Conservation (phyloP, 30 jellyfish, hydroid and myxozoan genomes). For the Turritopsis dohrnii region DNA sequence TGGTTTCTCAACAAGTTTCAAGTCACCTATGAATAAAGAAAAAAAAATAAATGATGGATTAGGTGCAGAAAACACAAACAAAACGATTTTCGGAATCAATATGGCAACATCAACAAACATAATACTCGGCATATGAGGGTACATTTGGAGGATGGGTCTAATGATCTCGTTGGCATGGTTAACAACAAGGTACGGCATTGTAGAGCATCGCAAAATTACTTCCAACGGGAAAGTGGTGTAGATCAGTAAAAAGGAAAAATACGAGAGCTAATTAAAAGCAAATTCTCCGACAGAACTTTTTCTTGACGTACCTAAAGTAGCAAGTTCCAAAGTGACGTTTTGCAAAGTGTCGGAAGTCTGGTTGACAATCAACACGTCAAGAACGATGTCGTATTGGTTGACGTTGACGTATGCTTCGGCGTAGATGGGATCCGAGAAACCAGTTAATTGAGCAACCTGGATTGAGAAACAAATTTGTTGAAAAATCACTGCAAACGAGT, state of each 20-base stretch:
- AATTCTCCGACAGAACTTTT: too few species aligned
- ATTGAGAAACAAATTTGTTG: background rate
- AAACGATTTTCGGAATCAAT: too few species aligned
- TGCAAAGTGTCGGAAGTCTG: slow-evolving; percentile 91
- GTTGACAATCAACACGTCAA: slow-evolving; percentile 84
- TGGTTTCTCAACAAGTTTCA: slow-evolving; percentile 87
- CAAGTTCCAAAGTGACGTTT: slow-evolving; percentile 79
- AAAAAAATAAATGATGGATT: background rate
- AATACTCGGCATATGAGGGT: too few species aligned
- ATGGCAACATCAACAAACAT: background rate
- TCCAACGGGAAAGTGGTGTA: too few species aligned
- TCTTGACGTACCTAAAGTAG: slow-evolving; percentile 37
- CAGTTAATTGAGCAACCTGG: slow-evolving; percentile 88
- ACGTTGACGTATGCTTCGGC: slow-evolving; percentile 97
- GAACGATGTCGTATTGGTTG: slow-evolving; percentile 78
- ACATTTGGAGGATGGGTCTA: too few species aligned
- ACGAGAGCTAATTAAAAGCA: too few species aligned
- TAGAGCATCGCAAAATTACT: too few species aligned
- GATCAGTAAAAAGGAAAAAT: too few species aligned
- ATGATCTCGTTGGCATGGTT: too few species aligned
- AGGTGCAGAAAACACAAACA: background rate
- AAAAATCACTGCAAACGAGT: background rate
- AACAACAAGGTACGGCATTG: too few species aligned
- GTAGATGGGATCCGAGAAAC: slow-evolving; percentile 87
- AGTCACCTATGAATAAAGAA: slow-evolving; percentile 50